phyloP scores from a whole-genome alignment of 2,797 vertebrate species.

The Megalops cyprinoides region DNA sequence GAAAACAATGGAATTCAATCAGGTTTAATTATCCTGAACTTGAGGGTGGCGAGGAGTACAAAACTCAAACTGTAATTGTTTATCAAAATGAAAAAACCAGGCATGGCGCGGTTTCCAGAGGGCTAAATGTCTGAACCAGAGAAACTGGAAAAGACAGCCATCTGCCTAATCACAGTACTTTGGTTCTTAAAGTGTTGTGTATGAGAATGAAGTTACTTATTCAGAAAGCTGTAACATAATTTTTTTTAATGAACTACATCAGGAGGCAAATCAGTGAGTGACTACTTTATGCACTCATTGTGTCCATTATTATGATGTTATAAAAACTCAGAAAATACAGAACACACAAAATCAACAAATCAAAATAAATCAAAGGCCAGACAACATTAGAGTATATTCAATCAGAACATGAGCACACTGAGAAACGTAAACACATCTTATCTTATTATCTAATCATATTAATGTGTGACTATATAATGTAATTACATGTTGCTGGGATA shows the following conservation, averaged over 20 bases:
- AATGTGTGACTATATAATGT: not conserved
- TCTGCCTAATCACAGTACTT: too few relatives aligned
- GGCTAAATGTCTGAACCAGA: not conserved
- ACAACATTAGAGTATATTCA: not conserved
- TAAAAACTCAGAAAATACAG: not conserved
- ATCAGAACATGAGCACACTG: not conserved
- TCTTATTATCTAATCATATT: not conserved
- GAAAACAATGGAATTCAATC: constrained; percentile 45
- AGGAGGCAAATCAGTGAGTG: too few relatives aligned
- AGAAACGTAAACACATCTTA: not conserved
- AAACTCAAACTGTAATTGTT: not conserved
- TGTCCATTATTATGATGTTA: too few relatives aligned
- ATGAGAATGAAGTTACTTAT: too few relatives aligned
- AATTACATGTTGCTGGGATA: not conserved
- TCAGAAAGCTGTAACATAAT: too few relatives aligned
- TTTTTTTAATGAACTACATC: too few relatives aligned
- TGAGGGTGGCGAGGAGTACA: not conserved
- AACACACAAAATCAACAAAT: too few relatives aligned
- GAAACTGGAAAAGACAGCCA: constrained; percentile 13
- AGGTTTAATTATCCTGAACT: constrained; percentile 28
- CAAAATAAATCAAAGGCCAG: too few relatives aligned
- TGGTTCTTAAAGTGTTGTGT: too few relatives aligned
- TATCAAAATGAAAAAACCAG: constrained; percentile 13
- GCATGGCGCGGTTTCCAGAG: not conserved
- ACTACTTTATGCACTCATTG: too few relatives aligned